Percentiles rank a stretch among this genome's conserved stretches.
Conservation (phyloP, 2,888 invertebrate species). For the Salticus scenicus region DNA sequence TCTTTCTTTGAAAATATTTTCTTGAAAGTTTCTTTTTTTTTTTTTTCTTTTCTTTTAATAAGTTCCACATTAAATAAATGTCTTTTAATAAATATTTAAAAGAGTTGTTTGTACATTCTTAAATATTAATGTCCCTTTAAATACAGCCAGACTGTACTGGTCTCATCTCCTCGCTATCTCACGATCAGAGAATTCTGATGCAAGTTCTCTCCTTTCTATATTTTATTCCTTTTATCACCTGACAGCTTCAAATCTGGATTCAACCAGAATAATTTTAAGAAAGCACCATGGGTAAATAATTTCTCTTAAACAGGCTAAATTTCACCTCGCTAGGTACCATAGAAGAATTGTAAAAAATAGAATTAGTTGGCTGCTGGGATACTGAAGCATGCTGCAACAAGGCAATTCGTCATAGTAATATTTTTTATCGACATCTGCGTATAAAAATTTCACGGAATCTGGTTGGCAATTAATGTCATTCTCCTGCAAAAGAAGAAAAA, state of each 20-base stretch:
- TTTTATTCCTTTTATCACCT: not conserved
- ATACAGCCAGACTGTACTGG: too few relatives aligned
- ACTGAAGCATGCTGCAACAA: slow-evolving; percentile 35
- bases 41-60: not conserved
- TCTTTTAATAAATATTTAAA: not conserved
- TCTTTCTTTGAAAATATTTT: slow-evolving; percentile 5
- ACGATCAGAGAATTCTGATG: too few relatives aligned
- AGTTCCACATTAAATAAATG: not conserved
- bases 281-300: slow-evolving; percentile 65
- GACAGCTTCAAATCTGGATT: not conserved
- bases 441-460: slow-evolving; percentile 54
- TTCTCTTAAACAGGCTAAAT: slow-evolving; percentile 30
- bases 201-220: too few relatives aligned
- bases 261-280: slow-evolving; percentile 25
- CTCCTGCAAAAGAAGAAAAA: slow-evolving; percentile 30
- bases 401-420: slow-evolving; percentile 59
- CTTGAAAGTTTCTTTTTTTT: not conserved
- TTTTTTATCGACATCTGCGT: slow-evolving; percentile 44
- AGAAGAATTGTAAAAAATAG: slow-evolving; percentile 36
- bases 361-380: slow-evolving; percentile 21
- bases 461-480: slow-evolving; percentile 54
- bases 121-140: too few relatives aligned
- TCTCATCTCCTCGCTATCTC: too few relatives aligned
- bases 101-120: too few relatives aligned
- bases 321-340: slow-evolving; percentile 48